Evolutionary conservation across 2,797 vertebrate species (phyloP).

Genomic region (Enteromius afrohamiltoni): DNA sequence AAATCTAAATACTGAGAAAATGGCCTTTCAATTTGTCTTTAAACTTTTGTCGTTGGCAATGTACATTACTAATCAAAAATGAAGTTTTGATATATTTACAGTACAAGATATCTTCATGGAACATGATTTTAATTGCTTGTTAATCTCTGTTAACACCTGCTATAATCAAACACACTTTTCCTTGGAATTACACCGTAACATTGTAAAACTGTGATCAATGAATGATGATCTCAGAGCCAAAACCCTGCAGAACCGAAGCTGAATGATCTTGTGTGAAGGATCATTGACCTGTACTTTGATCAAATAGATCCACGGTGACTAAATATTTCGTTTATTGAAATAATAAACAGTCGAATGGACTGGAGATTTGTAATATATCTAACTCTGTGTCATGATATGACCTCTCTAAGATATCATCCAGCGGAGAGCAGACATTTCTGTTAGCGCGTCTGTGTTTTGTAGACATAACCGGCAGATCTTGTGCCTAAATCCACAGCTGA

Average conservation of each 20-base stretch:
- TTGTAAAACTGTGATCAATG: background rate
- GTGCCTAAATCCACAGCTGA: slow-evolving; percentile 12
- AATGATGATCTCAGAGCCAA: background rate
- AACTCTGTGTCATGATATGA: background rate
- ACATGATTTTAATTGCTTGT: background rate
- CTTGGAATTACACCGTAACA: background rate
- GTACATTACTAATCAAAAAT: no score
- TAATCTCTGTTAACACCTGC: background rate
- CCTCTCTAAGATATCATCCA: background rate
- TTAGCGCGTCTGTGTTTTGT: background rate
- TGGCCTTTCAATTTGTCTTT: no score
- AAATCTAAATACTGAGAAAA: no score
- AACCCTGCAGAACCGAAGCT: background rate
- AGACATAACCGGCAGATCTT: background rate
- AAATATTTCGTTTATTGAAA: background rate
- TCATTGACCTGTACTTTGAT: no score
- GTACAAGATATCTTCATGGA: no score
- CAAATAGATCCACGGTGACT: background rate
- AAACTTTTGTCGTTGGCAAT: no score
- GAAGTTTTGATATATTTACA: no score
- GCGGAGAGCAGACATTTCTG: background rate
- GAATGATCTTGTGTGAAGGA: no score
- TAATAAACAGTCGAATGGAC: no score
- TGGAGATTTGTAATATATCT: background rate
- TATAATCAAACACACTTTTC: background rate